A percentile compares a stretch with the other conserved stretches of the same genome.
Conservation (phyloP, 2,113 vertebrate species). For the Neomonachus schauinslandi region DNA sequence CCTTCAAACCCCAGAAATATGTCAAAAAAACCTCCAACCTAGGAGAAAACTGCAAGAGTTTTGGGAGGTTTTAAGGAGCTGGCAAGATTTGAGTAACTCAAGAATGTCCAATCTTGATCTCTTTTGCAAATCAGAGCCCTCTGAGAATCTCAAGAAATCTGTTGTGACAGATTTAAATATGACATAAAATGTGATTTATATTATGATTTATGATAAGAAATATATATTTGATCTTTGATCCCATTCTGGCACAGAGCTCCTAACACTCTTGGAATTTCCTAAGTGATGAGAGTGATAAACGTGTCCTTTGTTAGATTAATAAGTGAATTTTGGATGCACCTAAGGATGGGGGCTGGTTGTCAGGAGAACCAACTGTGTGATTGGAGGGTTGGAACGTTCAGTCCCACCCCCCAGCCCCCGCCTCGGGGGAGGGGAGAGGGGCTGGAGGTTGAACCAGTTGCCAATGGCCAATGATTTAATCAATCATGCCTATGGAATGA, state of each 20-base stretch:
- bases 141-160: neutral
- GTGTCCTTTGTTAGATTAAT: neutral
- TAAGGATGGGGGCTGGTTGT: neutral
- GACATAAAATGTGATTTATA: too few species aligned
- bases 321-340: neutral
- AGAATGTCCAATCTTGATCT: neutral
- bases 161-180: too few species aligned
- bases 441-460: neutral
- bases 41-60: neutral
- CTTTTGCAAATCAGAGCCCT: neutral
- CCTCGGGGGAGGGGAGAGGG: neutral
- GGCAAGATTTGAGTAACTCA: neutral
- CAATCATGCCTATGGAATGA: neutral
- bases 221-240: neutral
- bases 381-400: neutral
- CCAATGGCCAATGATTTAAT: neutral
- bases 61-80: neutral
- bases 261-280: neutral
- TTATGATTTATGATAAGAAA: neutral
- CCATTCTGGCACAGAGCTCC: neutral
- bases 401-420: neutral
- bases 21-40: neutral
- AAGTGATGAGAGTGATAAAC: neutral
- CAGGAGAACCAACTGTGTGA: neutral
- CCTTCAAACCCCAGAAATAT: neutral